These are phyloP conservation scores for Tetraneura akinire DNA, from an alignment of 1,140 invertebrate genomes.

Conservation along the genomic window DNA sequence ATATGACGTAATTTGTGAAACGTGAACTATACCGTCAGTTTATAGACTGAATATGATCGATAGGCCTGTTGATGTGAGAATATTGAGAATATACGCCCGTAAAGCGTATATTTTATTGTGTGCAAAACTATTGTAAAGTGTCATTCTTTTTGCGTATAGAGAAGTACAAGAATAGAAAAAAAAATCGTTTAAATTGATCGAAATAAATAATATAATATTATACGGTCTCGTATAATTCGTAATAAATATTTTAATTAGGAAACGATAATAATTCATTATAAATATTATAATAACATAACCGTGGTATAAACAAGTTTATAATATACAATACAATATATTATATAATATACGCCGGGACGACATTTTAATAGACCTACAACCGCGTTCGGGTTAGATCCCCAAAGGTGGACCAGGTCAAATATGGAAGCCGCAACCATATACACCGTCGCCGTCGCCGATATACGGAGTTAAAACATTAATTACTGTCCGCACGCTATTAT, in stretches of 20 bases:
- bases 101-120: too few species aligned
- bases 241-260: background rate
- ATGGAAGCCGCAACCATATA: background rate
- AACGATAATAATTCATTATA: background rate
- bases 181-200: background rate
- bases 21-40: background rate
- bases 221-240: background rate
- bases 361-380: conserved; percentile 8
- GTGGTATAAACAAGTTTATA: background rate
- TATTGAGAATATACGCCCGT: too few species aligned
- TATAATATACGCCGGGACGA: too few species aligned
- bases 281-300: background rate
- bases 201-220: background rate
- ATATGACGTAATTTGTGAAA: background rate
- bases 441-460: background rate
- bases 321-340: too few species aligned
- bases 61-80: conserved; percentile 40
- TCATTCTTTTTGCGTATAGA: conserved; percentile 26
- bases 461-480: conserved; percentile 20
- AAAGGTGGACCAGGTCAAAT: conserved; percentile 18
- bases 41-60: conserved; percentile 40
- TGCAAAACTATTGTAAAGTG: background rate
- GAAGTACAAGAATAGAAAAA: background rate
- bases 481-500: conserved; percentile 25
- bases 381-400: background rate